These are phyloP conservation scores for Stichopus chloronotus DNA, from an alignment of 35 echinoderm and acorn worm genomes.

Conservation along the genomic window DNA sequence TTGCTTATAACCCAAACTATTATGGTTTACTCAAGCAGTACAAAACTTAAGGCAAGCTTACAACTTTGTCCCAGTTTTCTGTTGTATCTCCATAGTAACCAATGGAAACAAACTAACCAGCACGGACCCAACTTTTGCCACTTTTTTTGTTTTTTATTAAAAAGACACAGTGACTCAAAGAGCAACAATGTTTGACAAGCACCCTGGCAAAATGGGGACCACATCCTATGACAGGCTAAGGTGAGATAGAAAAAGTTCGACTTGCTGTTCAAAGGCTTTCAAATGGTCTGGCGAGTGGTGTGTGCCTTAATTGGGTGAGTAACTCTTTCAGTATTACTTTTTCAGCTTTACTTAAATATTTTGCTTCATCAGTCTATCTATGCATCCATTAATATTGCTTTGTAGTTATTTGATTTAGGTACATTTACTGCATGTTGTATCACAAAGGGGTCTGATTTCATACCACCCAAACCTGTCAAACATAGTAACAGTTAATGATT, in stretches of 20 bases:
- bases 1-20: neutral
- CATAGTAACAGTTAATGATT: too few species aligned
- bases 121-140: constrained; percentile 36
- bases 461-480: too few species aligned
- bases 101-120: constrained; percentile 1
- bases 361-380: too few species aligned
- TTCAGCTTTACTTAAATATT: too few species aligned
- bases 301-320: neutral
- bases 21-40: constrained; percentile 34
- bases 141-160: constrained; percentile 21
- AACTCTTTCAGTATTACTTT: neutral
- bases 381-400: too few species aligned
- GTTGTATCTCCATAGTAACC: constrained; percentile 16
- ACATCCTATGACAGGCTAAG: neutral
- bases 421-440: too few species aligned
- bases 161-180: neutral
- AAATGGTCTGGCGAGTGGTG: neutral
- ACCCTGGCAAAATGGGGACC: constrained; percentile 1
- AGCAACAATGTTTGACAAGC: neutral
- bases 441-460: too few species aligned
- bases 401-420: too few species aligned
- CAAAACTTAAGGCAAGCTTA: neutral
- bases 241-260: neutral
- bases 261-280: neutral
- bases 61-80: constrained; percentile 31